Evolutionary conservation across 2,113 vertebrate genomes (phyloP).

Genomic region (Coptodon bakossiorum): DNA sequence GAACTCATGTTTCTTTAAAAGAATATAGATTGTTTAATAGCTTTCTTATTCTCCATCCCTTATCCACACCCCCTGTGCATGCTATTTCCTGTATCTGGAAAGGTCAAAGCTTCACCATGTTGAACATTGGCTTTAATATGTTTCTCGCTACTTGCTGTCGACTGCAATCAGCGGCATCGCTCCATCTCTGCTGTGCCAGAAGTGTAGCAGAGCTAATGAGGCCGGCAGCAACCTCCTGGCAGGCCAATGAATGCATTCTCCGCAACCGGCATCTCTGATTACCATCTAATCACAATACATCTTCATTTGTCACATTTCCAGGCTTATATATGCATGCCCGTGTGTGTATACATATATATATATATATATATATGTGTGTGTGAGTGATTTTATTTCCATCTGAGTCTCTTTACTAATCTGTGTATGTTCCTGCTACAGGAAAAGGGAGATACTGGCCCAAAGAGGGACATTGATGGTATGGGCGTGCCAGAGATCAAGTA

Average conservation of each 20-base stretch:
- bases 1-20: not conserved
- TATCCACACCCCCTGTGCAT: not conserved
- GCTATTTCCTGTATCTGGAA: not conserved
- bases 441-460: constrained; percentile 82
- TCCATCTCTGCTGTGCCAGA: constrained; percentile 27
- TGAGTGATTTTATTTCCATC: not conserved
- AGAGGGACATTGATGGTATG: constrained; percentile 95
- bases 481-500: constrained; percentile 93
- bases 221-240: not conserved
- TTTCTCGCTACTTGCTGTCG: constrained; percentile 13
- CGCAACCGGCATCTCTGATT: not conserved
- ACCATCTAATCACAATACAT: not conserved
- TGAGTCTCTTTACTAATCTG: not conserved
- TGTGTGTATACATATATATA: not conserved
- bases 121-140: constrained; percentile 26
- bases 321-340: not conserved
- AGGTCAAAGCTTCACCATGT: constrained; percentile 19
- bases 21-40: not conserved
- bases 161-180: constrained; percentile 8
- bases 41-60: not conserved
- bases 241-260: not conserved
- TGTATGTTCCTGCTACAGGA: constrained; percentile 67
- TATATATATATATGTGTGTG: not conserved
- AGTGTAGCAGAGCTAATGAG: constrained; percentile 36
- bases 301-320: constrained; percentile 1